Evolutionary conservation across 1,140 invertebrate genomes (phyloP).

Genomic region (Limonius californicus): DNA sequence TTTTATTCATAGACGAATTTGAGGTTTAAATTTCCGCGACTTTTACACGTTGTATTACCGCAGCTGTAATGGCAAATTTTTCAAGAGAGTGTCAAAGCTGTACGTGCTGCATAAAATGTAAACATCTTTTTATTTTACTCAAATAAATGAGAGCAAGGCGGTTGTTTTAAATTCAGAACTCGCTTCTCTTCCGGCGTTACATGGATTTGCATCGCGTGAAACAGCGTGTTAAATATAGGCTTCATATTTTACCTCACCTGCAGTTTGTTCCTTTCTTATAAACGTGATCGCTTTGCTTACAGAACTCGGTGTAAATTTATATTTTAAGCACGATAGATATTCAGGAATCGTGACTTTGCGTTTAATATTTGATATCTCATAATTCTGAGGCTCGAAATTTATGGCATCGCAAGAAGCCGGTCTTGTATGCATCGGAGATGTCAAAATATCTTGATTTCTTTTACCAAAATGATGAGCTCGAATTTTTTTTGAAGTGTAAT

Average conservation of each 20-base stretch:
- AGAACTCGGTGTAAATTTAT: constrained; percentile 1
- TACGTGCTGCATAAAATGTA: too few relatives aligned
- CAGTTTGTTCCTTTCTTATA: not conserved
- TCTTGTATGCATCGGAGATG: not conserved
- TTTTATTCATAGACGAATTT: too few relatives aligned
- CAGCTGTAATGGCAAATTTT: too few relatives aligned
- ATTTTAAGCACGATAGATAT: not conserved
- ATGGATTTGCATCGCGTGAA: not conserved
- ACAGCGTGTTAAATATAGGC: not conserved
- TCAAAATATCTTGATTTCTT: not conserved
- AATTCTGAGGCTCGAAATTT: not conserved
- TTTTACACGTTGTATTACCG: too few relatives aligned
- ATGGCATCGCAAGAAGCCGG: not conserved
- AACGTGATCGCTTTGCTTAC: constrained; percentile 1
- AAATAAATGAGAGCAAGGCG: too few relatives aligned
- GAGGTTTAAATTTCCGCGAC: too few relatives aligned
- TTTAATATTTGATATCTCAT: not conserved
- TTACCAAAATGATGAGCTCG: not conserved
- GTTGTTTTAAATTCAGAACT: not conserved
- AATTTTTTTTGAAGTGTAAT: not conserved
- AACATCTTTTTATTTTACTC: too few relatives aligned
- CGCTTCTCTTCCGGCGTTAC: not conserved
- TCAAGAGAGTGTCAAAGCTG: too few relatives aligned
- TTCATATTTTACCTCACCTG: not conserved
- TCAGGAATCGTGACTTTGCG: constrained; percentile 1